A percentile compares a stretch with the other conserved stretches of the same genome.
Evolutionary conservation across 2,113 vertebrate genomes (phyloP).

Genomic region (Chaetodon trifascialis): DNA sequence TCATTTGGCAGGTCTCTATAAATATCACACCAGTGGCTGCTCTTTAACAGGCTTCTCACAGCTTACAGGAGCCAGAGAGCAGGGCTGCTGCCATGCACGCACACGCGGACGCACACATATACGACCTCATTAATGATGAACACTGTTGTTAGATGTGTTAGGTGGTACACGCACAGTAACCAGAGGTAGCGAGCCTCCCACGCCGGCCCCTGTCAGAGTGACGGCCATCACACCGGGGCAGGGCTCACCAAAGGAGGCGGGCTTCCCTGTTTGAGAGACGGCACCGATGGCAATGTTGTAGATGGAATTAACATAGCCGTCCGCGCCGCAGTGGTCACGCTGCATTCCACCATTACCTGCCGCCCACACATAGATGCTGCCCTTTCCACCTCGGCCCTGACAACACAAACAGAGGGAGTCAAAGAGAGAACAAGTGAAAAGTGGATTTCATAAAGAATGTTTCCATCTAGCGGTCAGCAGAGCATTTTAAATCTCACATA

Average conservation of each 20-base stretch:
- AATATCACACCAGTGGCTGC: slow-evolving; percentile 80
- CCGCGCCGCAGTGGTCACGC: slow-evolving; percentile 78
- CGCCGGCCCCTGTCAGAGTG: slow-evolving; percentile 69
- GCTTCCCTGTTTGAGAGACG: slow-evolving; percentile 70
- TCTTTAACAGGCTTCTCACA: slow-evolving; percentile 76
- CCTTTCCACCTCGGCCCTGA: slow-evolving; percentile 76
- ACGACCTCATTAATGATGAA: slow-evolving; percentile 64
- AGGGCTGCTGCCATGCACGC: slow-evolving; percentile 27
- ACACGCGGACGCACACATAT: slow-evolving; percentile 20
- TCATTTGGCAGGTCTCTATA: slow-evolving; percentile 77
- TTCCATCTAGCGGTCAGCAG: slow-evolving; percentile 35
- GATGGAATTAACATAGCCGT: slow-evolving; percentile 79
- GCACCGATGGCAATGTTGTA: slow-evolving; percentile 74
- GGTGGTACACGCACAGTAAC: slow-evolving; percentile 67
- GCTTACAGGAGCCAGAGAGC: slow-evolving; percentile 71
- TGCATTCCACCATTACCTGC: slow-evolving; percentile 75
- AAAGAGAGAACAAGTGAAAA: slow-evolving; percentile 2
- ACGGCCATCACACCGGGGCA: slow-evolving; percentile 80
- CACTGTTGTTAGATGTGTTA: slow-evolving; percentile 61
- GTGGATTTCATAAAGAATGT: slow-evolving; percentile 19
- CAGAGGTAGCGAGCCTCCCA: slow-evolving; percentile 67
- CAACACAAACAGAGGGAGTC: slow-evolving; percentile 44
- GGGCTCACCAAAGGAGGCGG: slow-evolving; percentile 75
- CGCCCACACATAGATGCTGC: slow-evolving; percentile 80
- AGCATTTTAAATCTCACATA: neutral